Base-by-base conservation (phyloP, 2,797 vertebrate genomes). In the Gorsachius magnificus region DNA sequence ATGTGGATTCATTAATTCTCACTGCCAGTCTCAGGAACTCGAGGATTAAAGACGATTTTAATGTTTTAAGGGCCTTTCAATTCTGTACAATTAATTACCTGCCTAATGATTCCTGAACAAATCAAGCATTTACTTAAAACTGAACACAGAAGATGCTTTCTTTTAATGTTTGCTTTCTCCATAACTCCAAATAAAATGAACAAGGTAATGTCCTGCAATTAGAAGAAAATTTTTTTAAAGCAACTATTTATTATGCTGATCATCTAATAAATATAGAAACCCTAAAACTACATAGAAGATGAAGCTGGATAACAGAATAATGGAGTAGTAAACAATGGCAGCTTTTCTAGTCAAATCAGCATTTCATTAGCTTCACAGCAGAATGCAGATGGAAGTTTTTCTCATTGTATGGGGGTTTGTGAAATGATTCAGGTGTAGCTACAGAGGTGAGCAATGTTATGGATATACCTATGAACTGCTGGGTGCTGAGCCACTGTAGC, bases 371-470 rank as follows among this genome's bases (percentile, higher is more conserved):
- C 92, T 88, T 96, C 74, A 20, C 78, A 74, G 86, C 94, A 89
- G 93, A 96, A 94, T 95, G 93, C 92, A 93, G 92, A 95, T 96
- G 93, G 96, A 97, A 97, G 94, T 97, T 97, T 97, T 95, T 84
- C 76, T 95, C 71, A 4, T 94, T 95, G n/a, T 97, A 5, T 95
- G 96, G 82, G 93, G 93, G 75, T 71, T 95, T 97, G 93, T 94
- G 93, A 95, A 96, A 95, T 87, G 91, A 94, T 96, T 93, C 87
- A 93, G 92, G 96, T 96, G 92, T 96, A 93, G 74, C 87, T 97
- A 89, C 90, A 96, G 97, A 97, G 84, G 85, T 97, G 96, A 98
- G 91, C 94, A 95, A 85, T 97, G 60, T 94, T 81, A 86, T 92
- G 94, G 97, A 94, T 96, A 87, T 90, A 95, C 72, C 83, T 96